Evolutionary conservation across 2,888 invertebrate genomes (phyloP).

Genomic region (Nemapogon koenigi): DNA sequence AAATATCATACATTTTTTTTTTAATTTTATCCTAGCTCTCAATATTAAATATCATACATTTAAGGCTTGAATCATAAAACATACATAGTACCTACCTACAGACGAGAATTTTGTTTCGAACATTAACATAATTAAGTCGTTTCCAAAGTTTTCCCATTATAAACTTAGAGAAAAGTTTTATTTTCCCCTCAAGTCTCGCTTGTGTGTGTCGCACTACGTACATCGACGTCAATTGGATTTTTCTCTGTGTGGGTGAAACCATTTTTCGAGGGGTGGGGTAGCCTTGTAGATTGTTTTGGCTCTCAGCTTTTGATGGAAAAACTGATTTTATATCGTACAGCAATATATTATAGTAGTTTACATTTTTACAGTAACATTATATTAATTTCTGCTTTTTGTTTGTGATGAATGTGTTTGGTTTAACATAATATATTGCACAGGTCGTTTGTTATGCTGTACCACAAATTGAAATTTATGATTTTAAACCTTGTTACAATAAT

Average conservation of each 20-base stretch:
- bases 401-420: too few species aligned
- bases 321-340: slow-evolving; percentile 8
- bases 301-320: slow-evolving; percentile 8
- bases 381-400: too few species aligned
- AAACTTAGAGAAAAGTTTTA: slow-evolving; percentile 67
- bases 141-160: slow-evolving; percentile 67
- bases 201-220: slow-evolving; percentile 53
- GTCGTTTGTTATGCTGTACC: too few species aligned
- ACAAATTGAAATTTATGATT: too few species aligned
- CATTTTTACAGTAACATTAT: too few species aligned
- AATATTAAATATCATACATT: too few species aligned
- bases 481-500: too few species aligned
- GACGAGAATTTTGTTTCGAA: slow-evolving; percentile 64
- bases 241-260: slow-evolving; percentile 59
- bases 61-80: slow-evolving; percentile 8
- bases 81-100: slow-evolving; percentile 7
- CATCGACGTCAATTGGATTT: slow-evolving; percentile 61
- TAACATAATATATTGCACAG: too few species aligned
- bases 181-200: slow-evolving; percentile 61
- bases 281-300: slow-evolving; percentile 39
- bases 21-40: too few species aligned
- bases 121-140: slow-evolving; percentile 67
- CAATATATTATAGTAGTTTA: too few species aligned
- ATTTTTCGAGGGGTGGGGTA: slow-evolving; percentile 57
- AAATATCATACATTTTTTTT: too few species aligned